A percentile compares a stretch with the other conserved stretches of the same genome.
Evolutionary conservation across 2,797 vertebrate species (phyloP).

Genomic region (Mycteria americana): DNA sequence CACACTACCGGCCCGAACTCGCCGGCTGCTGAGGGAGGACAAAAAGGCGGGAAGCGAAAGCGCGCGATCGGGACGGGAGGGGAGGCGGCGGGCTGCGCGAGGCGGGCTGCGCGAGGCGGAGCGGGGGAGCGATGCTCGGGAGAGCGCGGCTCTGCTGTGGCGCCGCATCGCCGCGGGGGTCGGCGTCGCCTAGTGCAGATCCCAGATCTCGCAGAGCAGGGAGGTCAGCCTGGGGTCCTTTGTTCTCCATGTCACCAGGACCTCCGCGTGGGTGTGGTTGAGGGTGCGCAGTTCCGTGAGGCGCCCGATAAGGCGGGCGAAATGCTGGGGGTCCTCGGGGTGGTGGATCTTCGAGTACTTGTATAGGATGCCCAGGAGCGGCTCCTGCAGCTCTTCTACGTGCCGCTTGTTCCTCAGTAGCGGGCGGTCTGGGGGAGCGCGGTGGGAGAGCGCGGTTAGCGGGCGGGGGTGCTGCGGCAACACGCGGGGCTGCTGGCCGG

Average conservation of each 20-base stretch:
- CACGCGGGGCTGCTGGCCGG: background rate
- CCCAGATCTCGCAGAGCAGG: conserved; percentile 68
- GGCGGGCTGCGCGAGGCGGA: background rate
- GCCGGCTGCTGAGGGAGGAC: background rate
- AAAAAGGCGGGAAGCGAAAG: background rate
- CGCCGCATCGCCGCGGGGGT: rapidly evolving
- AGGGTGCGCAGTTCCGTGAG: conserved; percentile 78
- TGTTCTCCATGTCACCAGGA: conserved; percentile 67
- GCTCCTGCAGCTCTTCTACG: conserved; percentile 78
- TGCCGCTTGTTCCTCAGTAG: conserved; percentile 75
- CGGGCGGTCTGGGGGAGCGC: conserved; percentile 61
- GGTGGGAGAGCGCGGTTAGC: background rate
- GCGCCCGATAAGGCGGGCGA: conserved; percentile 74
- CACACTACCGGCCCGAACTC: rapidly evolving
- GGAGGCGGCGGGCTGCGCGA: background rate
- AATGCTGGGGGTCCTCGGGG: conserved; percentile 76
- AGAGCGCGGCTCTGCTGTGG: rapidly evolving
- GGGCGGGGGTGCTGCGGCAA: background rate
- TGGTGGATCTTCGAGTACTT: conserved; percentile 78
- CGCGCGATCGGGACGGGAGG: background rate
- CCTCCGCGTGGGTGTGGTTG: conserved; percentile 75
- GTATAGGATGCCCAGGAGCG: conserved; percentile 76
- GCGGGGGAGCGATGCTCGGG: background rate
- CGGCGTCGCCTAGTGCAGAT: conserved; percentile 38
- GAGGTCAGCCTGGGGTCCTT: conserved; percentile 58